Percentiles rank a stretch among this genome's conserved stretches.
Conservation (phyloP, 2,888 invertebrate genomes). For the Liopterus haemorrhoidalis region DNA sequence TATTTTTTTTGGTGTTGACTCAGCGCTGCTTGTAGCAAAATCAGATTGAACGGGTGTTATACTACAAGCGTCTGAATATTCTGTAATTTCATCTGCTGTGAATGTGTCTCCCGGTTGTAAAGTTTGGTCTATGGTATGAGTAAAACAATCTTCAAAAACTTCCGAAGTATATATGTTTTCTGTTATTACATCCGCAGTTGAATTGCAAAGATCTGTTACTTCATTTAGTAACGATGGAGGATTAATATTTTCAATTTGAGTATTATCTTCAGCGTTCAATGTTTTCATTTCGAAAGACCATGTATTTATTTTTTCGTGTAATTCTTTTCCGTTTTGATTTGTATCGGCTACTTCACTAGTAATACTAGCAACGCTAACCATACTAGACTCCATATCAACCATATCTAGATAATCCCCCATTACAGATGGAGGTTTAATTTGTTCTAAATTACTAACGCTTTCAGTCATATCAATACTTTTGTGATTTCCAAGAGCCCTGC, state of each 20-base stretch:
- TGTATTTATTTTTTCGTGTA: too few species aligned
- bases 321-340: conserved; percentile 44
- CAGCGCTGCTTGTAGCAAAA: conserved; percentile 53
- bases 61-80: conserved; percentile 49
- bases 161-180: conserved; percentile 54
- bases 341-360: conserved; percentile 69
- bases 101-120: conserved; percentile 32
- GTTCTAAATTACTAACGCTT: conserved; percentile 58
- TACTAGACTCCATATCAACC: conserved; percentile 72
- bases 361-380: conserved; percentile 78
- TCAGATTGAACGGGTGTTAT: conserved; percentile 64
- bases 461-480: conserved; percentile 38
- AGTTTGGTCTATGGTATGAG: conserved; percentile 49
- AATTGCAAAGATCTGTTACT: conserved; percentile 53
- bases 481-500: conserved; percentile 52
- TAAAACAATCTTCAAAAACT: conserved; percentile 52
- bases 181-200: conserved; percentile 49
- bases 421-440: conserved; percentile 76
- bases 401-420: conserved; percentile 52
- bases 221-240: conserved; percentile 69
- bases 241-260: conserved; percentile 63
- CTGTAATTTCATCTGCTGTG: conserved; percentile 45
- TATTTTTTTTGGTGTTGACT: conserved; percentile 66
- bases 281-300: conserved; percentile 53
- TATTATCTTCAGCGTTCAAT: too few species aligned